These are phyloP conservation scores for Acholoe squamosa DNA, from an alignment of 2,888 invertebrate species.

Conservation along the genomic window DNA sequence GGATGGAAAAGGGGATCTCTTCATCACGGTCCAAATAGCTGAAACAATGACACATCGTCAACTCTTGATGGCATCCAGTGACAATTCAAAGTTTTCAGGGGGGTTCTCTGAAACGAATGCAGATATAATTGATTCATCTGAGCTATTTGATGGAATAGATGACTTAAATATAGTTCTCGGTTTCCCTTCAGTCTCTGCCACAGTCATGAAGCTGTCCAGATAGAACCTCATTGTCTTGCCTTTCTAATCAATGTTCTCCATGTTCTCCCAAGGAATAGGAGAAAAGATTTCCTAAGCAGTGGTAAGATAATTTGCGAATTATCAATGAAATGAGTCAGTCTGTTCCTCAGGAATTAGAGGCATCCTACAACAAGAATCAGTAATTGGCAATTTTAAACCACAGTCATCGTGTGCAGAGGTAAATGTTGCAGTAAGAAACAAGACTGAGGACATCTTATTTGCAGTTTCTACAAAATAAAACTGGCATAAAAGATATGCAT, in stretches of 20 bases:
- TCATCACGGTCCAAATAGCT: not conserved
- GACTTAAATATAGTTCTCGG: not conserved
- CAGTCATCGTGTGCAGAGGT: not conserved
- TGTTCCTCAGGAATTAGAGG: not conserved
- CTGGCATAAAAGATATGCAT: not conserved
- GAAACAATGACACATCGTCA: not conserved
- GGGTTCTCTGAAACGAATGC: not conserved
- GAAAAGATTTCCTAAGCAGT: not conserved
- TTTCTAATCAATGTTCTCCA: not conserved
- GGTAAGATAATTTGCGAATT: not conserved
- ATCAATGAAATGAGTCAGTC: not conserved
- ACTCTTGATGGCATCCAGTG: not conserved
- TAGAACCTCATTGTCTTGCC: not conserved
- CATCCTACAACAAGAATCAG: not conserved
- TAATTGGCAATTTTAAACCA: not conserved
- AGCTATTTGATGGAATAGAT: not conserved
- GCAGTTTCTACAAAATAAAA: not conserved
- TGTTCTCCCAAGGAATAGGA: not conserved
- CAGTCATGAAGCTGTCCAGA: not conserved
- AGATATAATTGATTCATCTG: not conserved
- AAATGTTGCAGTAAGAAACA: not conserved
- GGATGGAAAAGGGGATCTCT: not conserved
- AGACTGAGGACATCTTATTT: not conserved
- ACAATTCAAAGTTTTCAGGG: constrained; percentile 26
- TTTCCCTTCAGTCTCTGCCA: not conserved